Evolutionary conservation across 2,888 invertebrate species (phyloP).

Genomic region (Himalopsyche japonica): DNA sequence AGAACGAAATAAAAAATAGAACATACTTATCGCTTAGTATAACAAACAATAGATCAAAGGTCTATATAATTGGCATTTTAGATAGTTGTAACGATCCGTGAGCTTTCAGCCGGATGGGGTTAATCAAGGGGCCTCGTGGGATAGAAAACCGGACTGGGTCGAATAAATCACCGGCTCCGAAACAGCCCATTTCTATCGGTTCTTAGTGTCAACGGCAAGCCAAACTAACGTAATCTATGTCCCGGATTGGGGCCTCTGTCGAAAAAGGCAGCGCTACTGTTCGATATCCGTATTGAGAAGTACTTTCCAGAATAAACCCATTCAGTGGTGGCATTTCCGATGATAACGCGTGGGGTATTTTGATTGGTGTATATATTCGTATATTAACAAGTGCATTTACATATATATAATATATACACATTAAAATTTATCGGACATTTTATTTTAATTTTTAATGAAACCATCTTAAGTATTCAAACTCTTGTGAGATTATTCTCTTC

Average conservation of each 20-base stretch:
- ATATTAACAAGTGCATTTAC: no score
- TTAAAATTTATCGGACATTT: no score
- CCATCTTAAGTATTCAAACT: no score
- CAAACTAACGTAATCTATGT: conserved; percentile 15
- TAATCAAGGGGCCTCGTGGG: not conserved
- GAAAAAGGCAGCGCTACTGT: not conserved
- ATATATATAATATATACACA: no score
- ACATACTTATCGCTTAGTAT: not conserved
- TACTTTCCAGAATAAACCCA: not conserved
- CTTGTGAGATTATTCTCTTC: no score
- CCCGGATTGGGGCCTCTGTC: not conserved
- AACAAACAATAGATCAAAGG: not conserved
- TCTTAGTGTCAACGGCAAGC: conserved; percentile 15
- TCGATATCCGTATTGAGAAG: not conserved
- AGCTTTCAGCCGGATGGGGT: not conserved
- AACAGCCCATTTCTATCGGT: conserved; percentile 14
- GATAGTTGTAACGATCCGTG: not conserved
- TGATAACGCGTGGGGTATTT: no score
- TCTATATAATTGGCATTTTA: not conserved
- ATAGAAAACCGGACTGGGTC: not conserved
- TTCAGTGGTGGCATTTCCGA: not conserved
- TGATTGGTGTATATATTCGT: no score
- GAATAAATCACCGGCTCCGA: conserved; percentile 15
- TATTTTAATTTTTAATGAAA: no score
- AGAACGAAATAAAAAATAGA: not conserved